phyloP scores from a whole-genome alignment of 1,140 invertebrate species.

The Odontomachus brunneus region DNA sequence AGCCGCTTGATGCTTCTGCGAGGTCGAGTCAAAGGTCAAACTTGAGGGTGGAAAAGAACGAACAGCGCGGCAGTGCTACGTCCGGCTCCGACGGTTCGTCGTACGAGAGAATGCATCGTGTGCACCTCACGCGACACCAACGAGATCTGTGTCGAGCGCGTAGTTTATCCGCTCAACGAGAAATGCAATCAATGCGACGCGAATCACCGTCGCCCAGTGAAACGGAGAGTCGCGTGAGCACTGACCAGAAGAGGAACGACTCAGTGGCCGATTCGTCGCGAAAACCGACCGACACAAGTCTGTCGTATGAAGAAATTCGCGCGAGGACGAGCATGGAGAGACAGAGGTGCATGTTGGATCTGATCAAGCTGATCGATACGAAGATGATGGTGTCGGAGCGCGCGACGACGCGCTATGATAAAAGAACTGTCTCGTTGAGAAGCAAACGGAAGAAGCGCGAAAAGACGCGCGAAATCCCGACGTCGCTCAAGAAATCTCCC shows the following conservation, averaged over 20 bases:
- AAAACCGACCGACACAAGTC: background rate
- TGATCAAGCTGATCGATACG: conserved; percentile 81
- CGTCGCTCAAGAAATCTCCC: conserved; percentile 1
- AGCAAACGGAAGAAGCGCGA: conserved; percentile 47
- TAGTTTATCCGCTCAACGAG: background rate
- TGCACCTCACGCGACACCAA: conserved; percentile 4
- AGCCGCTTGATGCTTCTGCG: too few species aligned
- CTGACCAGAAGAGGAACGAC: background rate
- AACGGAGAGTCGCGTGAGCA: background rate
- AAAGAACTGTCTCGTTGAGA: background rate
- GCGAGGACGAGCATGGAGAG: conserved; percentile 45
- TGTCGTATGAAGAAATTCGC: background rate
- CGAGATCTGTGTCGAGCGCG: conserved; percentile 11
- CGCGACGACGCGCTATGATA: conserved; percentile 18
- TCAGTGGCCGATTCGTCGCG: background rate
- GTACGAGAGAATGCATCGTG: background rate
- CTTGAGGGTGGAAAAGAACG: background rate
- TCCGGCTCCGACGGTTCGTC: background rate
- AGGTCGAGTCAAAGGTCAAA: background rate
- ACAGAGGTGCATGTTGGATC: conserved; percentile 79
- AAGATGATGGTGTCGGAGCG: conserved; percentile 76
- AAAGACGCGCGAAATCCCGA: background rate
- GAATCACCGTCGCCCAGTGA: background rate
- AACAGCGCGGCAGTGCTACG: background rate
- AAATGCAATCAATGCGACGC: background rate